phyloP scores from a whole-genome alignment of 2,797 vertebrate species.

The Poeciliopsis paucimaculata region DNA sequence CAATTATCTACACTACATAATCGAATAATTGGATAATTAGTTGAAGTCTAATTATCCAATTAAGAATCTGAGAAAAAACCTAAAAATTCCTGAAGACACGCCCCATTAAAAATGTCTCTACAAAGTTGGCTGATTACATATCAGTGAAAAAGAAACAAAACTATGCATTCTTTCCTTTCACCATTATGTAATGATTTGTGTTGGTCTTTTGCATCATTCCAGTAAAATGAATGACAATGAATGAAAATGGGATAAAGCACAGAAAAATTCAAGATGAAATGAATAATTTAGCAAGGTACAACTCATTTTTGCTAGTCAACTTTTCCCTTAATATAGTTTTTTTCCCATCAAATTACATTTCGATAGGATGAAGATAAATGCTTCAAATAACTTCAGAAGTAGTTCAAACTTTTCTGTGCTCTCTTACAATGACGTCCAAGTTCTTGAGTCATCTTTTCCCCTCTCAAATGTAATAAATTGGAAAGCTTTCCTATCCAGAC shows the following conservation, averaged over 20 bases:
- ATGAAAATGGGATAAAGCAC: background rate
- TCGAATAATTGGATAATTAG: background rate
- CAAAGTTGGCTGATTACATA: background rate
- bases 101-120: background rate
- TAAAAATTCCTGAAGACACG: background rate
- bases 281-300: background rate
- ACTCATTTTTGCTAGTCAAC: background rate
- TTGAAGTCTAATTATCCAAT: background rate
- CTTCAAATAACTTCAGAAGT: background rate
- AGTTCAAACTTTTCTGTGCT: background rate
- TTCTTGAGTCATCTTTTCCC: constrained; percentile 15
- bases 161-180: background rate
- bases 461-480: constrained; percentile 58
- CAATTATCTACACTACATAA: no score
- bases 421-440: background rate
- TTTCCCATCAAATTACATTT: background rate
- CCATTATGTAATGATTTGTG: background rate
- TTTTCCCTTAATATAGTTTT: background rate
- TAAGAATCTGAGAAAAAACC: background rate
- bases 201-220: background rate
- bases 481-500: constrained; percentile 53
- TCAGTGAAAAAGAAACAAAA: background rate
- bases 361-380: background rate
- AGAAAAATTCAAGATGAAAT: background rate
- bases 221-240: background rate